phyloP scores from a whole-genome alignment of 2,797 vertebrate species.

The Nannoperca obscura region DNA sequence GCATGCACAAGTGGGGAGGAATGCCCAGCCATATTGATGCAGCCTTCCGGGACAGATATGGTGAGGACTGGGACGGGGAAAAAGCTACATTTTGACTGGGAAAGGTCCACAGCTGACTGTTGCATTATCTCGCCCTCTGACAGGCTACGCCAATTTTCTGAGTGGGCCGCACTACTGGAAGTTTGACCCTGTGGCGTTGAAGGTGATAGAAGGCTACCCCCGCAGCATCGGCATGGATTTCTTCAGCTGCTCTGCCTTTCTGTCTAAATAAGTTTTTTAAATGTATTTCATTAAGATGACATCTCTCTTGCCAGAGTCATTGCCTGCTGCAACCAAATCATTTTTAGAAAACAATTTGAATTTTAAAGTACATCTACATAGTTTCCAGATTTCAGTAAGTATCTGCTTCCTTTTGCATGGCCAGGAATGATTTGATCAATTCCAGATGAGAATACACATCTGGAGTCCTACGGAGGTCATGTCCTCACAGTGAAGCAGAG shows the following conservation, averaged over 20 bases:
- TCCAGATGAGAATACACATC: neutral
- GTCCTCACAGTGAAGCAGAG: neutral
- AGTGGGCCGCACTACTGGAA: conserved; percentile 90
- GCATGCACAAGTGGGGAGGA: conserved; percentile 54
- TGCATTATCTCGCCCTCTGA: conserved; percentile 20
- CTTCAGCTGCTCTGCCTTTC: conserved; percentile 62
- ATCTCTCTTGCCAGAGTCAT: neutral
- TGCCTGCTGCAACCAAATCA: neutral
- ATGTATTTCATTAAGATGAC: too few relatives aligned
- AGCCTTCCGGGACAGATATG: conserved; percentile 65
- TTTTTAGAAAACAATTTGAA: neutral
- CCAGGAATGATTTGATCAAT: neutral
- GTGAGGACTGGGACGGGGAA: conserved; percentile 41
- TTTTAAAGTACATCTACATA: neutral
- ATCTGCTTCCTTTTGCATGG: neutral
- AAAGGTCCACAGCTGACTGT: conserved; percentile 1
- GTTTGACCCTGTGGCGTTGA: conserved; percentile 87
- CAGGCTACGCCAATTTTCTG: conserved; percentile 78
- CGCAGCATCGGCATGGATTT: conserved; percentile 87
- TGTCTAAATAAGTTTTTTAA: conserved; percentile 13
- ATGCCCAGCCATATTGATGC: conserved; percentile 62
- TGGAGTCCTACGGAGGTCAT: neutral
- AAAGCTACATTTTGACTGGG: neutral
- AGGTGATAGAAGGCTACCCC: conserved; percentile 88
- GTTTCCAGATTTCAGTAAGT: neutral